Percentiles rank a stretch among this genome's conserved stretches.
Conservation (phyloP, 1,140 invertebrate genomes). For the Teleogryllus occipitalis region DNA sequence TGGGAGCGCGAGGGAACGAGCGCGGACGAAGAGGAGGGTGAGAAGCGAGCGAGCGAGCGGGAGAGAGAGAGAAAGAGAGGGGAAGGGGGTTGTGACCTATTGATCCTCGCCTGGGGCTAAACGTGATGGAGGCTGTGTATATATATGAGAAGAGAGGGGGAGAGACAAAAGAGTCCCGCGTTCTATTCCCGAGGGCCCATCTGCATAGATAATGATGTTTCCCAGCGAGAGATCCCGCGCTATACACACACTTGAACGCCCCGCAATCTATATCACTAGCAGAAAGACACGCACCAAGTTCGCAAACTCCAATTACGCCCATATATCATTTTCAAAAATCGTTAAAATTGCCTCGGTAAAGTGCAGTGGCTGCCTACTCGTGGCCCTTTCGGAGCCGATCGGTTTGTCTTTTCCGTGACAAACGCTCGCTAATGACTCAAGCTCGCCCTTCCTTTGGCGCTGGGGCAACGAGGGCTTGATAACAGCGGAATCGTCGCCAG, state of each 20-base stretch:
- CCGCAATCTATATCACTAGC: conserved; percentile 2
- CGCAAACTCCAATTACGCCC: conserved; percentile 13
- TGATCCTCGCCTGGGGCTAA: conserved; percentile 27
- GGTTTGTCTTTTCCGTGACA: too few relatives aligned
- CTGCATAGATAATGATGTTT: conserved; percentile 32
- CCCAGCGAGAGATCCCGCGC: conserved; percentile 15
- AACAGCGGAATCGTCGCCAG: too few relatives aligned
- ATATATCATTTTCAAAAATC: conserved; percentile 12
- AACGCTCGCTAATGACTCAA: too few relatives aligned
- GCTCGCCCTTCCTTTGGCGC: too few relatives aligned
- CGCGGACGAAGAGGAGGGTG: too few relatives aligned
- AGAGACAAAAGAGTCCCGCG: conserved; percentile 31
- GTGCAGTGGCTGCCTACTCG: background rate
- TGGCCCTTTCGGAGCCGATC: background rate
- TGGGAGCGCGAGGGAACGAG: background rate
- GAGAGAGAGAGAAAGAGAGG: background rate
- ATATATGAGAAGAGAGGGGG: conserved; percentile 16
- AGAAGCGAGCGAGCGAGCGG: too few relatives aligned
- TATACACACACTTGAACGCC: background rate
- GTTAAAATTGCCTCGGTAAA: conserved; percentile 13
- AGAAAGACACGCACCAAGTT: background rate
- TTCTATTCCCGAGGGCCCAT: conserved; percentile 31
- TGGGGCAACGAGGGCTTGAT: too few relatives aligned
- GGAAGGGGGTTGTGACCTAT: conserved; percentile 28
- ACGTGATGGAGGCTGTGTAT: conserved; percentile 24